Base-by-base conservation (phyloP, 53 echinoderm and acorn worm genomes). In the Stichopus horrens region DNA sequence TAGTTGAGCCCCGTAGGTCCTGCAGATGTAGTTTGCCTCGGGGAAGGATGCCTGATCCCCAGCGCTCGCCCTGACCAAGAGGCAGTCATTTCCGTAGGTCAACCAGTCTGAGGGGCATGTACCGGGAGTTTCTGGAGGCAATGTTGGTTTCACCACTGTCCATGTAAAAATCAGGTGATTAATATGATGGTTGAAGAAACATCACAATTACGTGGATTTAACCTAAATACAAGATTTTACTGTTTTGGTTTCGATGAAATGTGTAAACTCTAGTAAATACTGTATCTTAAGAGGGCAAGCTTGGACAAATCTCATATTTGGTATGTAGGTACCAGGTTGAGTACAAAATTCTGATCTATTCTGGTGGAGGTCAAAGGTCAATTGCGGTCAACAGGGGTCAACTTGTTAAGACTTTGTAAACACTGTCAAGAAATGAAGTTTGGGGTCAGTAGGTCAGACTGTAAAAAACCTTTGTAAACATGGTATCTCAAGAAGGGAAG, bases 41-140 rank as follows among this genome's bases (percentile, higher is more conserved):
- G 96, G 94, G 94, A 94, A 96, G 60, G 93, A 91, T 21, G 79
- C 53, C 16, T 79, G 73, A 22, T 90, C 81, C 18, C 80, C 53
- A 23, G 19, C 55, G 8, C 63, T 54, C 10, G 59, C 79, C 1
- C 76, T 89, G 8, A 79, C 55, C 67, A 92, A 92, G 74, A 89
- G 87, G 74, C 96, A 96, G 81, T 89, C 13, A 56, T 91, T 89
- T 4, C 93, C 91, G n/a, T 90, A 96, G 6, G 94, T 74, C 37
- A 58, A 79, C 96, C 96, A 96, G 51, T 76, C 90, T 0, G 83
- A 88, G 21, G 94, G 92, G 60, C 96, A 96, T 57, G 86, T 79
- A 63, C 96, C 96, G 37, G 94, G 94, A 52, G 87, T 87, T 18
- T 93, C 94, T 23, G 96, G 96, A 21, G 88, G 96, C 22, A 88